Evolutionary conservation across 2,113 vertebrate species (phyloP), one percentile per base, ranked within the genome.

Genomic region (Xyliphius kryptos): DNA sequence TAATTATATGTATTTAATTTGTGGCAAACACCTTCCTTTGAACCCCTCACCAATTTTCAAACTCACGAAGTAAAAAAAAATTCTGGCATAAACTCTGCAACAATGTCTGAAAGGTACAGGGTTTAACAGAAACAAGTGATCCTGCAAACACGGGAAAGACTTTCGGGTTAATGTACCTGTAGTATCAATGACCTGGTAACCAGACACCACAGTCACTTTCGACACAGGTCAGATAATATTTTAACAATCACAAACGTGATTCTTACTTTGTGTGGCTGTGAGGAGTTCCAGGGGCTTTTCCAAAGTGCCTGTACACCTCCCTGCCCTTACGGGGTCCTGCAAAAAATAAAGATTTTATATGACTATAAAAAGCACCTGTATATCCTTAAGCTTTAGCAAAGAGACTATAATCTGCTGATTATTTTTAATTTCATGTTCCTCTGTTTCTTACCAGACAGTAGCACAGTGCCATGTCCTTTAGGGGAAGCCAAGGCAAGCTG

Each of bases 211-310:
- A n/a, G n/a, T n/a, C n/a, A n/a, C n/a, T n/a, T n/a, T n/a, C n/a
- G n/a, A n/a, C n/a, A n/a, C n/a, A n/a, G 12, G 6, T 37, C 1
- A n/a, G 22, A 56, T 1, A 62, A 13, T 17, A 1, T 1, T 43
- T 43, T 43, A 43, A 43, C 11, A 3, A 43, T 43, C 12, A 21
- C 12, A 14, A 9, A 43, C 19, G 2, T 19, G 21, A 20, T 59
- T 85, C 91, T 75, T 82, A 95, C 92, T 95, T 95, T 79, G 89
- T 93, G 78, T 89, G 91, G 83, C 91, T 93, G 81, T 95, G 92
- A 2, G 92, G 92, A 13, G 91, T 92, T 78, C 92, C 92, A 13
- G 92, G 85, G 15, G 92, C 92, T 72, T 92, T 93, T 74, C 92
- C 92, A 14, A 95, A 95, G 79, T 95, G 92, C 73, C 91, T 88